These are phyloP conservation scores for Lagodon rhomboides DNA, from an alignment of 2,797 vertebrate genomes.

Conservation along the genomic window DNA sequence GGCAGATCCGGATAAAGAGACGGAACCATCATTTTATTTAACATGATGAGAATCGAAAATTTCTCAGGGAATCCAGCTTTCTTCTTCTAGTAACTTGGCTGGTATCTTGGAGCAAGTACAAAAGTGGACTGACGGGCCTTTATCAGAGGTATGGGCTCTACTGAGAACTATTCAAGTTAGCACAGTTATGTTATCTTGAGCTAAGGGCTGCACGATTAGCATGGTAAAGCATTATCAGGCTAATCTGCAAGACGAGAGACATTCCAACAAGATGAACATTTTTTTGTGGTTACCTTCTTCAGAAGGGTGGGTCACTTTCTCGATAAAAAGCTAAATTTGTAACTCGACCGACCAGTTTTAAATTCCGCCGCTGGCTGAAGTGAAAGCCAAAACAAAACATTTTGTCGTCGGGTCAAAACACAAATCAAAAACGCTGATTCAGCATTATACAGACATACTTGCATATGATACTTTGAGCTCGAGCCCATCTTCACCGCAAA, in stretches of 20 bases:
- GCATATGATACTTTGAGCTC: not conserved
- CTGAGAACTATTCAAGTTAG: no score
- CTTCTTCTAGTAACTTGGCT: no score
- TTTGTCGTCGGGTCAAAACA: slow-evolving; percentile 5
- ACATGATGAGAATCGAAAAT: no score
- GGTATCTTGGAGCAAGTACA: no score
- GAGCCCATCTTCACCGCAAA: not conserved
- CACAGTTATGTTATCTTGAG: not conserved
- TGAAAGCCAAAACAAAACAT: slow-evolving; percentile 7
- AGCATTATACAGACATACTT: no score
- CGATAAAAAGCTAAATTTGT: not conserved
- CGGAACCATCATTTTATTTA: no score
- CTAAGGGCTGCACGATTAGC: not conserved
- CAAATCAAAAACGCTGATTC: not conserved
- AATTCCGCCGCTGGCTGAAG: not conserved
- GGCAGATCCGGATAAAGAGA: no score
- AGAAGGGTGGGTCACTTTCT: slow-evolving; percentile 41
- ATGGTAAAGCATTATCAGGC: not conserved
- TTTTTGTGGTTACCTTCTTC: not conserved
- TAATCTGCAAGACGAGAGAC: not conserved
- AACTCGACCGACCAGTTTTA: slow-evolving; percentile 66
- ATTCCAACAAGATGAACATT: not conserved
- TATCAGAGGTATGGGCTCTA: no score
- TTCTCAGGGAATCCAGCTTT: no score
- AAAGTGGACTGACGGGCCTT: no score